A percentile compares a stretch with the other conserved stretches of the same genome.
phyloP scores from a whole-genome alignment of 1,140 invertebrate species.

The Hormaphis cornu region DNA sequence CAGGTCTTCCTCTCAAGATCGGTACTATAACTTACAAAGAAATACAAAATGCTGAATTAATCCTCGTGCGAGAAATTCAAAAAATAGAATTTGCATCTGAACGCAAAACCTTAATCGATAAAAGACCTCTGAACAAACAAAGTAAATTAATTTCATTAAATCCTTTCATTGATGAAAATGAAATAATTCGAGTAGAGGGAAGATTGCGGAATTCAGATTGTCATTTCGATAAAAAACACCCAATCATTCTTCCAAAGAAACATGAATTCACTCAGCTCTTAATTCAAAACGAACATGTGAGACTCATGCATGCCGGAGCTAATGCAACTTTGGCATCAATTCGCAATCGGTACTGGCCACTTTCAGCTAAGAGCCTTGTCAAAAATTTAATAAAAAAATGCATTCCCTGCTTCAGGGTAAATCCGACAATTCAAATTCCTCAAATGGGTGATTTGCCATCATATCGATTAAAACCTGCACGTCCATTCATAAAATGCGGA shows the following conservation, averaged over 20 bases:
- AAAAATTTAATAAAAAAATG: constrained; percentile 27
- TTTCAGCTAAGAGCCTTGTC: not conserved
- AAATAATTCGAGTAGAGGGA: constrained; percentile 31
- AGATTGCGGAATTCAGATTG: constrained; percentile 3
- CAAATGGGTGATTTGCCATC: constrained; percentile 36
- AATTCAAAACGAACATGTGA: constrained; percentile 39
- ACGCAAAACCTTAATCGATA: too few relatives aligned
- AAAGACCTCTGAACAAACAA: too few relatives aligned
- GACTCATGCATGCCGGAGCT: constrained; percentile 39
- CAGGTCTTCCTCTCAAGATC: too few relatives aligned
- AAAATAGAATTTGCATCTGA: too few relatives aligned
- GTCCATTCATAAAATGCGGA: constrained; percentile 33
- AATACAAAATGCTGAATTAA: too few relatives aligned
- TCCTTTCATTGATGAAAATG: constrained; percentile 34
- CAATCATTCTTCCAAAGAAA: constrained; percentile 40
- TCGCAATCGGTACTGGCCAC: constrained; percentile 20
- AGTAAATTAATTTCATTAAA: constrained; percentile 13
- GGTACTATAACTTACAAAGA: too few relatives aligned
- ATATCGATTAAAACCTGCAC: constrained; percentile 21
- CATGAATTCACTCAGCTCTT: constrained; percentile 40
- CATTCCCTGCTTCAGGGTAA: constrained; percentile 23
- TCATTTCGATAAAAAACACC: constrained; percentile 41
- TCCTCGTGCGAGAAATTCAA: too few relatives aligned
- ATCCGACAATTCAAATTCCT: constrained; percentile 1
- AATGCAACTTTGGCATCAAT: constrained; percentile 10